Evolutionary conservation across 2,113 vertebrate genomes (phyloP).

Genomic region (Colaptes auratus): DNA sequence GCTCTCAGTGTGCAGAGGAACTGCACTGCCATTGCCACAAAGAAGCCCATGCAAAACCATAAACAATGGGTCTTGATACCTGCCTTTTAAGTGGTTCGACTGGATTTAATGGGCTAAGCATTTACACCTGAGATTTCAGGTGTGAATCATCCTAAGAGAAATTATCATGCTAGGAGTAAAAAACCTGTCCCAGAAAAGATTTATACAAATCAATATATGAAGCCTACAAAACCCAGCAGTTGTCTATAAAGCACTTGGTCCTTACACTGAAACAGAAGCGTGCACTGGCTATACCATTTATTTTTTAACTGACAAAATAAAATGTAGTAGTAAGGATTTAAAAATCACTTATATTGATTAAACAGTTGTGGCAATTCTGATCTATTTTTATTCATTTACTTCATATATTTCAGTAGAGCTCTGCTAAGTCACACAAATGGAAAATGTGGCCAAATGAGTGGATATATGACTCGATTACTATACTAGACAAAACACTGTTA

Average conservation of each 20-base stretch:
- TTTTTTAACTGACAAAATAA: constrained; percentile 1
- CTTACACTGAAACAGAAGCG: not conserved
- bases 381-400: constrained; percentile 12
- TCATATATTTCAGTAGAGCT: constrained; percentile 14
- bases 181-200: not conserved
- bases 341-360: constrained; percentile 48
- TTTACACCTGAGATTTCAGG: not conserved
- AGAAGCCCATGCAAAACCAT: not conserved
- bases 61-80: not conserved
- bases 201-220: not conserved
- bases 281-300: not conserved
- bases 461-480: not conserved
- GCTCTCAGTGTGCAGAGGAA: not conserved
- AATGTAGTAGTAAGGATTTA: not conserved
- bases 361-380: constrained; percentile 23
- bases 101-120: not conserved
- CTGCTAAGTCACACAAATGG: constrained; percentile 2
- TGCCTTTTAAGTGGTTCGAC: not conserved
- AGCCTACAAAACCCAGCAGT: not conserved
- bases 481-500: constrained; percentile 3
- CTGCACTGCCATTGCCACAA: not conserved
- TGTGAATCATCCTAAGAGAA: not conserved
- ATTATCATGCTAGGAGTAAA: not conserved
- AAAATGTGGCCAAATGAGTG: not conserved
- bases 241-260: not conserved